These are phyloP conservation scores for Calameuta pallipes DNA, from an alignment of 2,888 invertebrate genomes.

Conservation along the genomic window DNA sequence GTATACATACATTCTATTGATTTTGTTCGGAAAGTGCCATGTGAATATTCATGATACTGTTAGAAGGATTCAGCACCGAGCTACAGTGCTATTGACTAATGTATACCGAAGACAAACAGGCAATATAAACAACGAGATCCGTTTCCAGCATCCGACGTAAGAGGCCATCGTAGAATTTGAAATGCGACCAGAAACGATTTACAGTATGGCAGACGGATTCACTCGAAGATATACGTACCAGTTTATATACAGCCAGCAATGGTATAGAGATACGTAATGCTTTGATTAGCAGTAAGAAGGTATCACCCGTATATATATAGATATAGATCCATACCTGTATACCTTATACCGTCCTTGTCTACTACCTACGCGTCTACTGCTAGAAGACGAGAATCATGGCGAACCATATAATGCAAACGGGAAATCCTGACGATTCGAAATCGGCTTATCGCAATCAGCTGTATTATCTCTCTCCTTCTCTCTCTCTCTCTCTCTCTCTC, in stretches of 20 bases:
- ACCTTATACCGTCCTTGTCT: background rate
- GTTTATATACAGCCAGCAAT: background rate
- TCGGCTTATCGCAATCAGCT: background rate
- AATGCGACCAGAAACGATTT: background rate
- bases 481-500: background rate
- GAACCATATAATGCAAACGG: background rate
- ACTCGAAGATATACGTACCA: background rate
- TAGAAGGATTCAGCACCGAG: conserved; percentile 48
- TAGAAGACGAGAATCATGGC: background rate
- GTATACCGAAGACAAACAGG: conserved; percentile 36
- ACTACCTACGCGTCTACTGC: background rate
- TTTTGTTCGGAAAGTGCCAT: conserved; percentile 44
- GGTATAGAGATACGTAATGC: background rate
- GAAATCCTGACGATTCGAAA: background rate
- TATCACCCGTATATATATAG: no score
- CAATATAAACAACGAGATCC: conserved; percentile 32
- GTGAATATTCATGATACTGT: conserved; percentile 62
- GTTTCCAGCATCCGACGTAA: background rate
- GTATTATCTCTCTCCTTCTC: background rate
- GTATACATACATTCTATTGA: conserved; percentile 44
- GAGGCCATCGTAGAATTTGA: background rate
- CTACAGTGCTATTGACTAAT: conserved; percentile 38
- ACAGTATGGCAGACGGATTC: background rate
- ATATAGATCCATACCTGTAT: background rate
- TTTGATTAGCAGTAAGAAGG: background rate